Base-by-base conservation (phyloP, 2,888 invertebrate genomes). In the Flexamia atlantica region DNA sequence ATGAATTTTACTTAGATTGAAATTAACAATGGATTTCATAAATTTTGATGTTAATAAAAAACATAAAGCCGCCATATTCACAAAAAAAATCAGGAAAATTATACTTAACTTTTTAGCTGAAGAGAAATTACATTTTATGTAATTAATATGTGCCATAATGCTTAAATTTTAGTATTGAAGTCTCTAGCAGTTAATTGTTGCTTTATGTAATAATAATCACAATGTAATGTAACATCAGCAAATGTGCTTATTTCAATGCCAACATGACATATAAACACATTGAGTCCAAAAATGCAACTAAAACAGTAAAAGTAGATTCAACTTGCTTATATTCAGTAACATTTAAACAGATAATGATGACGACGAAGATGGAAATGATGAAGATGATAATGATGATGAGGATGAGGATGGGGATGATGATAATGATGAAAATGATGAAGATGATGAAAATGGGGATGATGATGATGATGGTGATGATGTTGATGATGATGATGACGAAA, bases 351-450 rank as follows among this genome's bases (percentile, higher is more conserved):
- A 92, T 91, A 92, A 92, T 30, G 88, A 89, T 17, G 88, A 89
- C 10, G 88, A 90, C 23, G 88, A 90, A 0, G 90, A 90, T 0
- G 89, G 90, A 12, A 89, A 90, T 3, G 86, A 86, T 57, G 90
- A 91, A 84, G 90, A 89, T 50, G 90, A 91, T 0, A 90, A 91
- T 30, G 90, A 90, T 20, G 90, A 91, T 25, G 90, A 91, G 23
- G 90, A 91, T 0, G 90, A 91, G 23, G 92, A 93, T 90, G 92
- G 92, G 89, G 92, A 92, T 90, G 92, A 92, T 32, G 88, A 89
- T 12, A 88, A 89, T 14, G 88, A 90, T 32, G 88, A 90, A 0
- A 89, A 90, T 4, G 87, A 87, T 57, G 90, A 91, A 84, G 90
- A 89, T 53, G 90, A 91, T 0, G 90, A 91, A 30, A 89, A 90